These are phyloP conservation scores for Epizoanthus rinbou DNA, from an alignment of 92 coral and sea anemone genomes.

Conservation along the genomic window DNA sequence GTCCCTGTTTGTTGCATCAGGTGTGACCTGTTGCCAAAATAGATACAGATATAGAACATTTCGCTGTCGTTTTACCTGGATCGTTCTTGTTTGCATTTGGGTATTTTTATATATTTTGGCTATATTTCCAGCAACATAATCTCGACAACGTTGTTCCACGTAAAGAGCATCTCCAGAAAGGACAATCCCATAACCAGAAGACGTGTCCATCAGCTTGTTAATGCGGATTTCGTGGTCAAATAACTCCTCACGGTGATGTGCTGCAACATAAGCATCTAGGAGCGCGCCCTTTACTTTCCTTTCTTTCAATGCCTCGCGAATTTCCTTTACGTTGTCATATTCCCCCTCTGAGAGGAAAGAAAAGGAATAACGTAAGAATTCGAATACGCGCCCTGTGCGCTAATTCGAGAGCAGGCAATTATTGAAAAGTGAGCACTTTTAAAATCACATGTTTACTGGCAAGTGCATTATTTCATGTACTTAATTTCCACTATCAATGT, in stretches of 20 bases:
- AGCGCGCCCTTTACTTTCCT: constrained; percentile 50
- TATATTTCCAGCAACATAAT: constrained; percentile 35
- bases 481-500: too few species aligned
- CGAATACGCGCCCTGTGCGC: too few species aligned
- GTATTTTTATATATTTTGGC: not conserved
- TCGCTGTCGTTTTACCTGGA: constrained; percentile 34
- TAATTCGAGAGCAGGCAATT: too few species aligned
- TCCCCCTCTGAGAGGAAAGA: constrained; percentile 36
- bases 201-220: constrained; percentile 29
- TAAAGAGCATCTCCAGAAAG: constrained; percentile 55
- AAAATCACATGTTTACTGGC: too few species aligned
- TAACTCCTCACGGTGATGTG: constrained; percentile 30
- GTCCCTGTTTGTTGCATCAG: too few species aligned
- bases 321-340: constrained; percentile 40
- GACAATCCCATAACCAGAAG: constrained; percentile 65
- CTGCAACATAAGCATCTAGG: constrained; percentile 58
- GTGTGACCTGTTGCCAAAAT: too few species aligned
- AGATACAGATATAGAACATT: not conserved
- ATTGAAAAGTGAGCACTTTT: too few species aligned
- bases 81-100: constrained; percentile 34
- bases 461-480: too few species aligned
- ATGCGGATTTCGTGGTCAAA: constrained; percentile 46
- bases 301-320: constrained; percentile 40
- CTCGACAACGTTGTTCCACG: constrained; percentile 48
- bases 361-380: not conserved